Evolutionary conservation across 1,140 invertebrate genomes (phyloP).

Genomic region (Galleria mellonella): DNA sequence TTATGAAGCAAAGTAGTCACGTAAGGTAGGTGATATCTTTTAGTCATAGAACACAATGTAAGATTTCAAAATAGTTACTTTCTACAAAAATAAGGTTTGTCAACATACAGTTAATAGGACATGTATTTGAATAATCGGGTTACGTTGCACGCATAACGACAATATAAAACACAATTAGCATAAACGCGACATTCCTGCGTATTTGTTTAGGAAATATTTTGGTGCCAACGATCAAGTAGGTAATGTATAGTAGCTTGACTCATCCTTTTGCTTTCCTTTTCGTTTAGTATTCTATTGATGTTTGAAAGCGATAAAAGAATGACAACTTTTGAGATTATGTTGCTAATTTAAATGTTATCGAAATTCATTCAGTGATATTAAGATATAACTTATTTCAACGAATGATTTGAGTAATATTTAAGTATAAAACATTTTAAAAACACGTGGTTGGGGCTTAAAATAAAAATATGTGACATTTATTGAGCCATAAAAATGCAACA

Average conservation of each 20-base stretch:
- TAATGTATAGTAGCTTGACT: conserved; percentile 5
- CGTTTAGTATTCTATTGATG: conserved; percentile 14
- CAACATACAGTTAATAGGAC: conserved; percentile 11
- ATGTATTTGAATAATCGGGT: conserved; percentile 30
- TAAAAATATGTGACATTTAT: too few relatives aligned
- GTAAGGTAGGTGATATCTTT: not conserved
- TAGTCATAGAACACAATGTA: not conserved
- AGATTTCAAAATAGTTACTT: conserved; percentile 25
- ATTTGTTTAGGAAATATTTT: conserved; percentile 18
- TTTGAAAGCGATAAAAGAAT: too few relatives aligned
- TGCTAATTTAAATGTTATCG: too few relatives aligned
- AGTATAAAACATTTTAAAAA: too few relatives aligned
- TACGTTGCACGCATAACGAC: conserved; percentile 27
- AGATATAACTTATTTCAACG: too few relatives aligned
- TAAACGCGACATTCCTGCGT: conserved; percentile 25
- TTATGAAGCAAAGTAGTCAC: too few relatives aligned
- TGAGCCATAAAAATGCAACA: too few relatives aligned
- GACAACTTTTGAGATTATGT: too few relatives aligned
- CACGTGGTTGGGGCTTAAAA: too few relatives aligned
- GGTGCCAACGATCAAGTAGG: not conserved
- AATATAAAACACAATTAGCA: conserved; percentile 32
- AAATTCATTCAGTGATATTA: too few relatives aligned
- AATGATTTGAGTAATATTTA: too few relatives aligned
- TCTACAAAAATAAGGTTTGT: conserved; percentile 23
- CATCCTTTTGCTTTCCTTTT: conserved; percentile 22